phyloP scores from a whole-genome alignment of 2,888 invertebrate species.

The Rhamnusium bicolor region DNA sequence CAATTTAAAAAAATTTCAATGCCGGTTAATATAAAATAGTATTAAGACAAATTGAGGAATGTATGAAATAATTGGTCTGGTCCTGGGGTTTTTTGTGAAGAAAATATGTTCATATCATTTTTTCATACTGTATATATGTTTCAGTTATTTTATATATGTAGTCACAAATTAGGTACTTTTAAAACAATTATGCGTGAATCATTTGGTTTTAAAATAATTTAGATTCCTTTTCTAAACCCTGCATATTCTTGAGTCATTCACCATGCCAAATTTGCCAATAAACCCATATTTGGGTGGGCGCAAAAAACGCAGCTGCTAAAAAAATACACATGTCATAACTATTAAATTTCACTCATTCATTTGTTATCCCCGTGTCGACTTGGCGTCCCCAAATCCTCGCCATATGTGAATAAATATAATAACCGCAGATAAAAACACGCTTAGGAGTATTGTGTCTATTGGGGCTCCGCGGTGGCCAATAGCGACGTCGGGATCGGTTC shows the following conservation, averaged over 20 bases:
- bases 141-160: too few species aligned
- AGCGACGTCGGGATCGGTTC: constrained; percentile 18
- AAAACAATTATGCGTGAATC: too few species aligned
- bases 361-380: constrained; percentile 8
- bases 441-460: constrained; percentile 25
- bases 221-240: background rate
- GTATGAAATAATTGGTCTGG: too few species aligned
- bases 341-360: background rate
- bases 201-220: too few species aligned
- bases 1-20: too few species aligned
- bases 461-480: constrained; percentile 36
- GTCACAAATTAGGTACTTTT: too few species aligned
- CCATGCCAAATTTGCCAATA: background rate
- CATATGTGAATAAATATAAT: constrained; percentile 29
- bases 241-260: too few species aligned
- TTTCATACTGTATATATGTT: too few species aligned
- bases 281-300: constrained; percentile 4
- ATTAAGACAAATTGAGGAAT: too few species aligned
- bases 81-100: too few species aligned
- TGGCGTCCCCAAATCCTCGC: background rate
- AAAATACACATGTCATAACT: constrained; percentile 13
- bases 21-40: too few species aligned
- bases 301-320: constrained; percentile 15
- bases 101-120: too few species aligned
- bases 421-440: constrained; percentile 25